These are phyloP conservation scores for Grapholita molesta DNA, from an alignment of 1,140 invertebrate genomes.

Conservation along the genomic window DNA sequence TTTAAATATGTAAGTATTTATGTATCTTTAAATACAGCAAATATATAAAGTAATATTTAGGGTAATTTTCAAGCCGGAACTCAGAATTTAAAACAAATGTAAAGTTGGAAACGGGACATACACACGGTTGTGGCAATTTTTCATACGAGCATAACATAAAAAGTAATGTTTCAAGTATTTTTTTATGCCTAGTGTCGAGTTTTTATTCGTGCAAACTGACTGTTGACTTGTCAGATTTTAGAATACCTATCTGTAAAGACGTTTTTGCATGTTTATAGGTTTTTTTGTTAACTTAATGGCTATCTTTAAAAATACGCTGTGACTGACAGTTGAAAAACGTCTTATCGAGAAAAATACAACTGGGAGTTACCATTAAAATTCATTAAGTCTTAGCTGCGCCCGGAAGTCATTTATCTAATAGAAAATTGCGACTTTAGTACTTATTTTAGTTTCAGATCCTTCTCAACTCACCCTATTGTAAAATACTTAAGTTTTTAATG, in stretches of 20 bases:
- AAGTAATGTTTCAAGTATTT: constrained; percentile 11
- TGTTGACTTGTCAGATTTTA: neutral
- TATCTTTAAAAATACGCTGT: neutral
- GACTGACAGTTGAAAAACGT: neutral
- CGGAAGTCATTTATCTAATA: neutral
- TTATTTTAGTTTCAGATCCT: neutral
- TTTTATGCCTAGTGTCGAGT: neutral
- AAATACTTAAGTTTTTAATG: no score
- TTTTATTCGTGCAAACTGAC: neutral
- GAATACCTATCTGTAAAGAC: neutral
- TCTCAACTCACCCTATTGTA: no score
- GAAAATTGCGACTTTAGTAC: neutral
- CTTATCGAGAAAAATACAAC: neutral
- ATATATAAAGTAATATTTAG: neutral
- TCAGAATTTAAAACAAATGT: neutral
- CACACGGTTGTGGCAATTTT: neutral
- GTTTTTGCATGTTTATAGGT: neutral
- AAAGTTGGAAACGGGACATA: neutral
- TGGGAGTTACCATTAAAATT: neutral
- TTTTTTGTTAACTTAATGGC: constrained; percentile 3
- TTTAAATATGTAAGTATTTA: neutral
- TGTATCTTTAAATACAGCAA: neutral
- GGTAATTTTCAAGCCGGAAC: neutral
- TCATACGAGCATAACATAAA: constrained; percentile 4
- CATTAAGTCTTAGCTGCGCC: neutral